phyloP scores from a whole-genome alignment of 2,888 invertebrate genomes.

The Elysia crispata region DNA sequence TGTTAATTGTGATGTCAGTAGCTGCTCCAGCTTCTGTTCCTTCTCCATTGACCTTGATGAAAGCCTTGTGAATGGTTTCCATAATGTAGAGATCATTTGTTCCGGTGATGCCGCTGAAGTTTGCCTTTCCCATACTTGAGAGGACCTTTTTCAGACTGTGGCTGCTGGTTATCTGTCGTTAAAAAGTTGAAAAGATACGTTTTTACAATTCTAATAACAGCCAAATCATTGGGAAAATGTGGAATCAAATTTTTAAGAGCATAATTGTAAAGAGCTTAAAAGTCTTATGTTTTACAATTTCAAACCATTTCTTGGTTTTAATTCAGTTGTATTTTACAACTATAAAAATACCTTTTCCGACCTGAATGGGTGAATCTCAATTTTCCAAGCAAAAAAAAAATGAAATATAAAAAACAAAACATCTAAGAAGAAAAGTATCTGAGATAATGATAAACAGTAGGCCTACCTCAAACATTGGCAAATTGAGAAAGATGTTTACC shows the following conservation, averaged over 20 bases:
- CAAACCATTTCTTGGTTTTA: too few relatives aligned
- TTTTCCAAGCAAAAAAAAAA: too few relatives aligned
- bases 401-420: too few relatives aligned
- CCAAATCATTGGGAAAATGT: background rate
- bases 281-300: too few relatives aligned
- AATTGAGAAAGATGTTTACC: background rate
- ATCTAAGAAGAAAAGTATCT: too few relatives aligned
- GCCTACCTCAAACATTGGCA: slow-evolving; percentile 39
- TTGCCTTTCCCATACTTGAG: slow-evolving; percentile 2
- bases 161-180: background rate
- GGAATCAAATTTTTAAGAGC: background rate
- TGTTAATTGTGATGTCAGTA: background rate
- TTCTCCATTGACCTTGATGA: slow-evolving; percentile 26
- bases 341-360: slow-evolving; percentile 42
- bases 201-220: too few relatives aligned
- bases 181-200: background rate
- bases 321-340: too few relatives aligned
- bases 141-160: background rate
- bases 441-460: too few relatives aligned
- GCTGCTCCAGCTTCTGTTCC: slow-evolving; percentile 38
- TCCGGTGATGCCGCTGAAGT: slow-evolving; percentile 16
- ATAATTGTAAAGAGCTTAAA: background rate
- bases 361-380: too few relatives aligned
- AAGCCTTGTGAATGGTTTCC: slow-evolving; percentile 14
- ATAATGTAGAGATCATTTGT: slow-evolving; percentile 15